Base-by-base conservation (phyloP, 2,888 invertebrate genomes). In the Allygus modestus region DNA sequence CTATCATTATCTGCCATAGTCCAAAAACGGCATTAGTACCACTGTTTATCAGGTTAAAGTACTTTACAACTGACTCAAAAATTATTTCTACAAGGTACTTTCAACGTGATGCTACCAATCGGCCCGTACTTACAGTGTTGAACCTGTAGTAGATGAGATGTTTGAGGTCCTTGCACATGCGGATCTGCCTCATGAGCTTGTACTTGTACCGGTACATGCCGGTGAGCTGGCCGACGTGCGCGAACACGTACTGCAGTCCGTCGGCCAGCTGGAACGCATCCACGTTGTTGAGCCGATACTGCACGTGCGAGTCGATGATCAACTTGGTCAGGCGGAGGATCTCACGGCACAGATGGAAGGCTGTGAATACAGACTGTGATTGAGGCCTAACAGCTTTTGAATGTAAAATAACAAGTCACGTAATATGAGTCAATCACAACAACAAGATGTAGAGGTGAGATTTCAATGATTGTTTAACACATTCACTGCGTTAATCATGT, bases 121-220 rank as follows among this genome's bases (percentile, higher is more conserved):
- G 37, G 37, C 37, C 37, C 5, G 37, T 26, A 93, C 94, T 94
- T 90, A 97, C 97, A 79, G 99, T 99, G 90, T 99, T 99, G 91
- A 99, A 99, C 86, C 99, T 94, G 92, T 99, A 99, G 91, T 99
- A 99, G 88, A 99, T 98, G 87, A 99, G 92, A 93, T 99, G 99
- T 90, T 99, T 99, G 88, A 99, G 92, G 92, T 99, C 99, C 91
- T 99, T 99, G 93, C 99, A 99, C 99, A 99, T 99, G 81, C 99
- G 93, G 88, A 99, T 99, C 92, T 99, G 99, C 89, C 98, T 93
- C 99, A 99, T 99, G 83, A 99, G 92, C 91, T 99, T 99, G 92
- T 99, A 99, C 89, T 98, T 98, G 92, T 99, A 99, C 37, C 99
- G 94, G 92, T 99, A 99, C 99, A 99, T 99, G 90, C 99, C 99